Base-by-base conservation (phyloP, 2,797 vertebrate genomes). In the Xiphophorus birchmanni region DNA sequence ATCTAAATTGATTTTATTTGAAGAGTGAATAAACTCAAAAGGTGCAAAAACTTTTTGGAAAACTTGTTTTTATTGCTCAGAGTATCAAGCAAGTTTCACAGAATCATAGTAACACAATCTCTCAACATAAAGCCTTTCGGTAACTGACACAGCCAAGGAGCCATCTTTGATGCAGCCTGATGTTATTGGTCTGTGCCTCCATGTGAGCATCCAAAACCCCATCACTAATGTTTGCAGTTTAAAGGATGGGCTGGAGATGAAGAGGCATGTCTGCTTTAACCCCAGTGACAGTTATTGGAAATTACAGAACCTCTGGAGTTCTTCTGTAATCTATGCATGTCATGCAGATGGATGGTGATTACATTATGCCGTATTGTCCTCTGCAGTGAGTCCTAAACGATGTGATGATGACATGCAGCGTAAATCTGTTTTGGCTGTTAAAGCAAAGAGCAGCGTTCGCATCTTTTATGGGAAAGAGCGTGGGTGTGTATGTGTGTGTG, bases 271-370 rank as follows among this genome's bases (percentile, higher is more conserved):
- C 76, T 50, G 79, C 82, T 88, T 84, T 80, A 83, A 87, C 85
- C 89, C 80, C 87, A 52, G 58, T 89, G 90, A 91, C 90, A 88
- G 88, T 88, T 90, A 91, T 91, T 85, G 85, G 86, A 86, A 90
- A 82, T 89, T 90, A 87, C 83, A 80, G 84, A 88, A 85, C 87
- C 83, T 76, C 10, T 60, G 82, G 86, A 89, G 79, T 81, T 78
- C 75, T 21, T 83, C 78, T 74, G 75, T 91, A 85, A 91, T 90
- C 76, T 84, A 80, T 84, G 82, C 65, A 87, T 80, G 82, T 83
- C 80, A 75, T 74, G 48, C 79, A 90, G 89, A 93, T 92, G 80
- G 82, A 91, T 89, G 85, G 78, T 85, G 85, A 87, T 90, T 87
- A 86, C 84, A 84, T 90, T 83, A 86, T 83, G 84, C 81, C 81